Base-by-base conservation (phyloP, 2,888 invertebrate species). In the Nomada ferruginata region DNA sequence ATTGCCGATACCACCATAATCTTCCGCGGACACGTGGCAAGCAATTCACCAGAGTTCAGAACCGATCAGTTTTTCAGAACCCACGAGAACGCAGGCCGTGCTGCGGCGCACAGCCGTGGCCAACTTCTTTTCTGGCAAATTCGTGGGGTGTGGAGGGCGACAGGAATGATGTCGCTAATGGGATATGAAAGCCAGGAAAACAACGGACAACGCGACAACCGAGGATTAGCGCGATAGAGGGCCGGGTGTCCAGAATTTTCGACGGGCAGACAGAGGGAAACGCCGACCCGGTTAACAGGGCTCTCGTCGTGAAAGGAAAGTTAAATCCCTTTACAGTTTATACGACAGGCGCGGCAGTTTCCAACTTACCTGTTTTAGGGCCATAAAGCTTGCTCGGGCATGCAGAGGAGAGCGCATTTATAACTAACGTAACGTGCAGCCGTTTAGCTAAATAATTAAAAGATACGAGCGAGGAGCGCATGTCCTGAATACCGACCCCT, bases 301-400 rank as follows among this genome's bases (percentile, higher is more conserved):
- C 83, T 86, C 85, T 85, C 89, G 65, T 79, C 85, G 89, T 91
- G 92, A 92, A 92, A 92, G 92, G 91, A 92, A 92, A 92, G 91
- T 92, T 92, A 92, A 92, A 92, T 92, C 92, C 92, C 92, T 91
- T 92, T 92, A 92, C 91, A 90, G 91, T 92, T 92, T 92, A 91
- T 91, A 90, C 90, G 90, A 90, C 90, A 89, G 90, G 88, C 90
- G 83, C 89, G 89, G 90, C 84, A 87, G 90, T 90, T 89, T 86
- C 87, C 89, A 89, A 92, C 91, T 91, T 92, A 90, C 90, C 91
- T 88, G 90, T 90, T 91, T 92, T 92, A 91, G 90, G 90, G 90
- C 88, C 91, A 91, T 92, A 92, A 92, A 92, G 90, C 89, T 87
- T 86, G 83, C 84, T 84, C 79, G 86, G 85, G 89, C 89, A 89